A percentile compares a stretch with the other conserved stretches of the same genome.
Conservation (phyloP, 2,888 invertebrate species). For the Spialia ferax region DNA sequence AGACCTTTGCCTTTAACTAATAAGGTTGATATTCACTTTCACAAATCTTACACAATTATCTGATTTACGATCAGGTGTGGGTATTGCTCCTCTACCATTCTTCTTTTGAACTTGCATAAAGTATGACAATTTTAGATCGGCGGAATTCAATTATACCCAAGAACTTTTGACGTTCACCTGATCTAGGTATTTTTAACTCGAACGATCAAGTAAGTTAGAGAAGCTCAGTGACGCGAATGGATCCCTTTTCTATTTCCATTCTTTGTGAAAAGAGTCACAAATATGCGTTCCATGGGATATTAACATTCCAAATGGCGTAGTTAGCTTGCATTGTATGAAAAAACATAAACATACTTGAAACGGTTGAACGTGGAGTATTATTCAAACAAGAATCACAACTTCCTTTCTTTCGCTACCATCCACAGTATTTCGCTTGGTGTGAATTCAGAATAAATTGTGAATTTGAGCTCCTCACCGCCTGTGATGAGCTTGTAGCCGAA, state of each 20-base stretch:
- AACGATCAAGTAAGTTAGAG: neutral
- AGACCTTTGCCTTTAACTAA: constrained; percentile 53
- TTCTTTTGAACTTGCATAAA: constrained; percentile 75
- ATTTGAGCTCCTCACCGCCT: constrained; percentile 47
- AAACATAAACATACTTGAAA: constrained; percentile 42
- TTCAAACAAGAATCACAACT: constrained; percentile 73
- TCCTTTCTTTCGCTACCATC: constrained; percentile 61
- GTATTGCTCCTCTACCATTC: constrained; percentile 62
- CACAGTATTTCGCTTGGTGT: constrained; percentile 57
- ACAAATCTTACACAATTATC: constrained; percentile 55
- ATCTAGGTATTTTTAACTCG: neutral
- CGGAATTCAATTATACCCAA: constrained; percentile 28
- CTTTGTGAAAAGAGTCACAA: neutral
- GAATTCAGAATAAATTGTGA: constrained; percentile 65
- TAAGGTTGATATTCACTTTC: constrained; percentile 60
- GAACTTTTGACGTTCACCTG: constrained; percentile 12
- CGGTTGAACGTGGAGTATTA: constrained; percentile 55
- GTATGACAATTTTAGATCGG: constrained; percentile 69
- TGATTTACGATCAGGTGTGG: constrained; percentile 76
- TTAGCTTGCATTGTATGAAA: constrained; percentile 34
- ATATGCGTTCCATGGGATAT: constrained; percentile 25
- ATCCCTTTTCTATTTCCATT: neutral
- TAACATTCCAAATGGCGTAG: constrained; percentile 34
- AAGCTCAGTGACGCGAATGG: neutral
- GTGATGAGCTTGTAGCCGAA: constrained; percentile 26